Evolutionary conservation across 2,888 invertebrate genomes (phyloP).

Genomic region (Drosophila dives): DNA sequence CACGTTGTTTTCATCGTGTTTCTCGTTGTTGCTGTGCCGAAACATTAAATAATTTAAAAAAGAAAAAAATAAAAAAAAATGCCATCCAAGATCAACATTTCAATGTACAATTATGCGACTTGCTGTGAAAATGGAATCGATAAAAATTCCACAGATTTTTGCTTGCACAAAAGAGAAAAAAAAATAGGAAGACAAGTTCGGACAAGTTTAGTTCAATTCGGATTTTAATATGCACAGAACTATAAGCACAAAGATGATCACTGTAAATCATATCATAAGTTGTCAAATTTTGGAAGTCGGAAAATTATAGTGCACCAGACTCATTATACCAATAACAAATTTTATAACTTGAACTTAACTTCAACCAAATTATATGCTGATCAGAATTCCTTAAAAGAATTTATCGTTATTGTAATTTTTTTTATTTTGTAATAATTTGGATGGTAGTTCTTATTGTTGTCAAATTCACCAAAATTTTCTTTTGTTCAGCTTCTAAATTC

Average conservation of each 20-base stretch:
- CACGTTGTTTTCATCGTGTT: constrained; percentile 58
- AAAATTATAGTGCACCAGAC: neutral
- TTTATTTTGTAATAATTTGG: neutral
- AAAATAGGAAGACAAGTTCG: constrained; percentile 9
- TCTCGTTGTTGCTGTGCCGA: constrained; percentile 28
- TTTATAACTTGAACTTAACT: neutral
- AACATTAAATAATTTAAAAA: constrained; percentile 46
- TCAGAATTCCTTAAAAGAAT: neutral
- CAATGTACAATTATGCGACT: constrained; percentile 63
- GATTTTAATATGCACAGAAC: constrained; percentile 4
- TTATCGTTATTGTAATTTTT: neutral
- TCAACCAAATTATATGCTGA: neutral
- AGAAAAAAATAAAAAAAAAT: neutral
- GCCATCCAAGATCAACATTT: constrained; percentile 51
- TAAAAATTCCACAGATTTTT: constrained; percentile 21
- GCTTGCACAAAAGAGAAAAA: neutral
- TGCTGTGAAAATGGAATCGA: constrained; percentile 34
- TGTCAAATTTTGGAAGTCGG: neutral
- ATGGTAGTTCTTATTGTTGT: neutral
- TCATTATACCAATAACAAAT: neutral
- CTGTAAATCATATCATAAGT: neutral
- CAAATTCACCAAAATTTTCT: neutral
- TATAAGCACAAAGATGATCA: neutral
- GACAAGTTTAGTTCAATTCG: neutral
- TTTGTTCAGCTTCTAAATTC: neutral